A percentile compares a stretch with the other conserved stretches of the same genome.
These are phyloP conservation scores for Scaeva pyrastri DNA, from an alignment of 2,888 invertebrate genomes.

Conservation along the genomic window DNA sequence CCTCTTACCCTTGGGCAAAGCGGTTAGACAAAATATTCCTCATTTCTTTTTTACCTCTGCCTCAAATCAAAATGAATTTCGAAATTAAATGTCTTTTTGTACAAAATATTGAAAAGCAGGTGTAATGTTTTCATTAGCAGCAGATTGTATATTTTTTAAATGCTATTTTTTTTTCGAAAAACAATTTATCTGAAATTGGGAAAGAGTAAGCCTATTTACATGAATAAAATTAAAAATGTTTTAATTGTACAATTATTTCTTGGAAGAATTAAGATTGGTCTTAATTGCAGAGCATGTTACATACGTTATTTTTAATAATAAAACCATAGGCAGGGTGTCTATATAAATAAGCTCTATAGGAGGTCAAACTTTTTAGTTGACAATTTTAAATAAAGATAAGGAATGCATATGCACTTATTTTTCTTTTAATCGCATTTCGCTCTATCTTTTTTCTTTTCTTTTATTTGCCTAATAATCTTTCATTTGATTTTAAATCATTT, in stretches of 20 bases:
- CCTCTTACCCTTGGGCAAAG: too few species aligned
- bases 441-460: constrained; percentile 53
- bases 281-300: constrained; percentile 22
- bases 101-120: neutral
- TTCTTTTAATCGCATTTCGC: constrained; percentile 68
- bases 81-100: too few species aligned
- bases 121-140: too few species aligned
- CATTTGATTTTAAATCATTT: constrained; percentile 50
- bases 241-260: constrained; percentile 1
- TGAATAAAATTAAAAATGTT: neutral
- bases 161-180: too few species aligned
- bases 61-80: too few species aligned
- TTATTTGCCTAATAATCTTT: constrained; percentile 62
- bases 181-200: neutral
- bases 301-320: neutral
- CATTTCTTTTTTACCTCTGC: too few species aligned
- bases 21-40: too few species aligned
- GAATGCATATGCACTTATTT: constrained; percentile 73
- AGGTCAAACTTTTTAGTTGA: constrained; percentile 35
- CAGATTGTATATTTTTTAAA: too few species aligned
- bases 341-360: neutral
- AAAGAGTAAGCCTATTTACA: constrained; percentile 56
- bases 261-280: constrained; percentile 2
- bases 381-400: constrained; percentile 43
- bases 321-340: constrained; percentile 17